Percentiles rank a stretch among this genome's conserved stretches.
These are phyloP conservation scores for Drosophila rellima DNA, from an alignment of 2,888 invertebrate genomes.

Conservation along the genomic window DNA sequence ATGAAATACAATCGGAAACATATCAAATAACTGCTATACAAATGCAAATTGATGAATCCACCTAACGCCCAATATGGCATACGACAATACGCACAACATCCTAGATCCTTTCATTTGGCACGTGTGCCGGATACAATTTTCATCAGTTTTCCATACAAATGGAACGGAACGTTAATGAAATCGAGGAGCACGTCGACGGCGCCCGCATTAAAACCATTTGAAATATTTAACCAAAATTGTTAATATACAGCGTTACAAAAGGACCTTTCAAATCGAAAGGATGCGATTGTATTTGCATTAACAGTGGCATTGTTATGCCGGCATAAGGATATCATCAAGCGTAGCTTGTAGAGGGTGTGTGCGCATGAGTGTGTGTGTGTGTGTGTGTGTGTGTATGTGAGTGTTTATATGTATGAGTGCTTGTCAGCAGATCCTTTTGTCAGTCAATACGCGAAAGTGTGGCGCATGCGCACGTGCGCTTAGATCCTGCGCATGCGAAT, in stretches of 20 bases:
- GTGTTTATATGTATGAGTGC: slow-evolving; percentile 45
- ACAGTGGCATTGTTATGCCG: slow-evolving; percentile 74
- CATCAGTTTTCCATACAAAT: slow-evolving; percentile 41
- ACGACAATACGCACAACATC: slow-evolving; percentile 10
- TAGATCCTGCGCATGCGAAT: slow-evolving; percentile 45
- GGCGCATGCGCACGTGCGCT: slow-evolving; percentile 78
- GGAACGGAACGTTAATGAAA: slow-evolving; percentile 23
- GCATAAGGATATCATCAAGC: slow-evolving; percentile 60
- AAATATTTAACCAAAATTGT: slow-evolving; percentile 70
- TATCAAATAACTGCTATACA: slow-evolving; percentile 20
- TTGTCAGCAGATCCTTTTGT: slow-evolving; percentile 64
- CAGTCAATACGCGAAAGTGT: slow-evolving; percentile 75
- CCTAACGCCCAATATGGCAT: slow-evolving; percentile 57
- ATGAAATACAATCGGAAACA: background rate
- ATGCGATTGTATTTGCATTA: slow-evolving; percentile 81
- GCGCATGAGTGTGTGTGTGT: slow-evolving; percentile 23
- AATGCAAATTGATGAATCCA: slow-evolving; percentile 50
- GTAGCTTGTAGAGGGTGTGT: slow-evolving; percentile 57
- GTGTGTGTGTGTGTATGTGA: slow-evolving; percentile 44
- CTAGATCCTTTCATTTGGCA: slow-evolving; percentile 64
- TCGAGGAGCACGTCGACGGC: slow-evolving; percentile 31
- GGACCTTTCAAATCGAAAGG: slow-evolving; percentile 65
- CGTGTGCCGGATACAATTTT: slow-evolving; percentile 77
- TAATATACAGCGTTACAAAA: slow-evolving; percentile 66
- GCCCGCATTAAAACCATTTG: slow-evolving; percentile 69